Conservation (phyloP, 2,888 invertebrate genomes). For the Priocnemis perturbator region DNA sequence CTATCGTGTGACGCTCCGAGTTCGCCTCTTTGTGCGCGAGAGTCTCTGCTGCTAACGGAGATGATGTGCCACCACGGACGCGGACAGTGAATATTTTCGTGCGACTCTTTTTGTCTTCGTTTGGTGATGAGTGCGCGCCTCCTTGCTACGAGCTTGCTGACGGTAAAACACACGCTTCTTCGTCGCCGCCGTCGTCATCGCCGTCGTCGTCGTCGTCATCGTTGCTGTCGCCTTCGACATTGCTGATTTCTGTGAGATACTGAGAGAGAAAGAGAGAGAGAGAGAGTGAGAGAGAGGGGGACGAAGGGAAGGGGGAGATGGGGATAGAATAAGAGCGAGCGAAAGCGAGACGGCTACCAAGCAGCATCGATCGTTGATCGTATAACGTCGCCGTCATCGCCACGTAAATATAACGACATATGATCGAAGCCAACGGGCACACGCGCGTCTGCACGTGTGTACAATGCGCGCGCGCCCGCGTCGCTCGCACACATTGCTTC, state of each 20-base stretch:
- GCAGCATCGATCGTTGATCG: conserved; percentile 16
- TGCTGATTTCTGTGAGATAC: conserved; percentile 13
- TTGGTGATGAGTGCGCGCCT: conserved; percentile 40
- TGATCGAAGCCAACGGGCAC: conserved; percentile 6
- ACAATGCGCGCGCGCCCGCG: conserved; percentile 13
- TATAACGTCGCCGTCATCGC: conserved; percentile 32
- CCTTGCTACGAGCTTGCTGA: neutral
- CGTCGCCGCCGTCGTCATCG: neutral
- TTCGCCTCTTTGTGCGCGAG: no score
- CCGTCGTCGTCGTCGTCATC: conserved; percentile 5
- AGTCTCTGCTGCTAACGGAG: no score
- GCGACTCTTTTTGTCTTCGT: conserved; percentile 7
- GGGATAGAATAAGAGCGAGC: conserved; percentile 11
- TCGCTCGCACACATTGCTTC: conserved; percentile 6
- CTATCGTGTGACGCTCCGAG: no score
- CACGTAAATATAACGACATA: conserved; percentile 55
- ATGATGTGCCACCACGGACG: conserved; percentile 4
- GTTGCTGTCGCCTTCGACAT: neutral
- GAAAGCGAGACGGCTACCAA: neutral
- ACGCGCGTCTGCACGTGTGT: conserved; percentile 20
- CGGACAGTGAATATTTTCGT: conserved; percentile 5
- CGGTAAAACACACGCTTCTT: conserved; percentile 7
- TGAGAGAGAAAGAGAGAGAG: conserved; percentile 9
- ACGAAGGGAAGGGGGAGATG: conserved; percentile 5
- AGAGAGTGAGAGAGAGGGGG: conserved; percentile 8